A percentile compares a stretch with the other conserved stretches of the same genome.
Conservation (phyloP, 2,888 invertebrate species). For the Cistogaster globosa region DNA sequence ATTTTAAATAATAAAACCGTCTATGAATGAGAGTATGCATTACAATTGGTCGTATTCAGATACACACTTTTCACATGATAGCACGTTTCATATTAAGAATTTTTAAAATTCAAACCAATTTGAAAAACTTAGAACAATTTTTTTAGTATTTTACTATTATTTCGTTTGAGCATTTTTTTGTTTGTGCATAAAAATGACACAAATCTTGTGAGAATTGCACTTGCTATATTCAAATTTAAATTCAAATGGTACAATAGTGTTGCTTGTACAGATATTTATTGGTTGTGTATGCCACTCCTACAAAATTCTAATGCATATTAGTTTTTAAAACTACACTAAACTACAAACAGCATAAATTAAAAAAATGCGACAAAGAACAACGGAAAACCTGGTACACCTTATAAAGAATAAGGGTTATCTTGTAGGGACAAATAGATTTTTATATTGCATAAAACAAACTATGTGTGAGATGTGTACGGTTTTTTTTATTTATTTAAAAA, state of each 20-base stretch:
- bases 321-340: constrained; percentile 26
- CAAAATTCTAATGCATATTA: constrained; percentile 34
- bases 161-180: background rate
- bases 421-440: too few relatives aligned
- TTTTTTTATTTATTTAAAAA: too few relatives aligned
- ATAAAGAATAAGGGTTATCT: background rate
- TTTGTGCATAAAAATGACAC: constrained; percentile 67
- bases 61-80: constrained; percentile 56
- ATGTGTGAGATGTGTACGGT: too few relatives aligned
- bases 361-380: constrained; percentile 58
- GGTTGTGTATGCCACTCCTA: constrained; percentile 45
- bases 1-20: constrained; percentile 21
- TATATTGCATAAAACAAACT: too few relatives aligned
- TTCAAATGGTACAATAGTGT: constrained; percentile 39
- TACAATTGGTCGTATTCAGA: constrained; percentile 22
- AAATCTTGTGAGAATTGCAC: constrained; percentile 66
- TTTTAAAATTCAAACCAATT: constrained; percentile 54
- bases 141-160: constrained; percentile 1
- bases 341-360: constrained; percentile 55
- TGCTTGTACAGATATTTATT: background rate
- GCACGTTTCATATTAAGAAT: constrained; percentile 34
- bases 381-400: constrained; percentile 44
- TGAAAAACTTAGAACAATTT: constrained; percentile 50
- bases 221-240: constrained; percentile 58
- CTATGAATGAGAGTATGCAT: constrained; percentile 34